These are phyloP conservation scores for Noctilio leporinus DNA, from an alignment of 2,113 vertebrate genomes.

Conservation along the genomic window DNA sequence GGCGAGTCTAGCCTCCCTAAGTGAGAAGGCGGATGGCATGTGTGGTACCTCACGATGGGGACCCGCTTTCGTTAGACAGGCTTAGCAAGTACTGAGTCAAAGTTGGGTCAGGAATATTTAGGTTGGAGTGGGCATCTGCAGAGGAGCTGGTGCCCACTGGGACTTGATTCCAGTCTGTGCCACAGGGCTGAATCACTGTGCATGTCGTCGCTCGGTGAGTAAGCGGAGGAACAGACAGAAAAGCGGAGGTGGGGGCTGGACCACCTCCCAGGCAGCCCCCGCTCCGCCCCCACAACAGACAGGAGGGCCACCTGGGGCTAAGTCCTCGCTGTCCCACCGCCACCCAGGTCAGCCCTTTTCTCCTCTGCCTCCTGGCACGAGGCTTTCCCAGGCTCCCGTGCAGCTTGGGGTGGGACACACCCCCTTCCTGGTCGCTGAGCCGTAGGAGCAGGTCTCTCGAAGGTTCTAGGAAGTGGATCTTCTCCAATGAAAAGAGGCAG, in stretches of 20 bases:
- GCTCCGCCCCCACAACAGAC: fast-evolving
- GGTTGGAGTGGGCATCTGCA: background rate
- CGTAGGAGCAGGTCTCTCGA: background rate
- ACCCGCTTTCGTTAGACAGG: background rate
- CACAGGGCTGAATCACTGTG: background rate
- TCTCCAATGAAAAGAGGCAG: background rate
- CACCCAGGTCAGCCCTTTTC: background rate
- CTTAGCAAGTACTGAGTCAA: background rate
- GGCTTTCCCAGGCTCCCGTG: background rate
- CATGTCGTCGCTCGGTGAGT: background rate
- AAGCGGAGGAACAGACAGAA: background rate
- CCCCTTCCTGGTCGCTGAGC: background rate
- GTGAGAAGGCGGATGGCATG: too few species aligned
- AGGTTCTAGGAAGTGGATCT: background rate
- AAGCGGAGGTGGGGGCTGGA: fast-evolving
- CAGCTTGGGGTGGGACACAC: background rate
- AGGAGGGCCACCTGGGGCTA: background rate
- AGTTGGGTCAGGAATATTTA: background rate
- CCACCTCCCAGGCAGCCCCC: background rate
- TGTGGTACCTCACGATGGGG: fast-evolving
- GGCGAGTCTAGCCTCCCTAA: fast-evolving
- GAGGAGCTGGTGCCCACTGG: background rate
- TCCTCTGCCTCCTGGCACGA: background rate
- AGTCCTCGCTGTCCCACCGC: background rate
- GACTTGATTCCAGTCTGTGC: background rate